Evolutionary conservation across 2,113 vertebrate genomes (phyloP).

Genomic region (Passer domesticus): DNA sequence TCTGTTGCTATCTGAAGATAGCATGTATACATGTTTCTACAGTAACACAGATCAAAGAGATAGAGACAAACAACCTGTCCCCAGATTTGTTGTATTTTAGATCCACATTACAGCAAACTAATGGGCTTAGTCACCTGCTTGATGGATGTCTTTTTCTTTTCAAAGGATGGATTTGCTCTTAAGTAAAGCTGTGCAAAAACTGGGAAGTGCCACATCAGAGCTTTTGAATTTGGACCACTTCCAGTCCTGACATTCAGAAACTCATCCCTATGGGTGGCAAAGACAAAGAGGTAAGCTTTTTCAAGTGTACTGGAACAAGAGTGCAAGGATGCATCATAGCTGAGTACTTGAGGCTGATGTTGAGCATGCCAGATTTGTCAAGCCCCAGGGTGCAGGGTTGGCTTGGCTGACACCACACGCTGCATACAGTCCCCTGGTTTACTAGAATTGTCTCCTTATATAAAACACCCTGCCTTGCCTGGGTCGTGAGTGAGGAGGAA

Average conservation of each 20-base stretch:
- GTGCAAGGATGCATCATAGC: not conserved
- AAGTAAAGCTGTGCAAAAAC: not conserved
- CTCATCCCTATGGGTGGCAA: conserved; percentile 17
- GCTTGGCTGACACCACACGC: not conserved
- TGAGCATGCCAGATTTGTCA: not conserved
- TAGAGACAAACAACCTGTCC: not conserved
- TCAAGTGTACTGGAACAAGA: not conserved
- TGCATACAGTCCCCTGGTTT: not conserved
- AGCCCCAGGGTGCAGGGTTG: not conserved
- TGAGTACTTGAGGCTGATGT: not conserved
- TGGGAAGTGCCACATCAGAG: not conserved
- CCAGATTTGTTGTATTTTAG: not conserved
- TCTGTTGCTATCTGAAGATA: not conserved
- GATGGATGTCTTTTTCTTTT: not conserved
- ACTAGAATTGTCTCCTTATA: not conserved
- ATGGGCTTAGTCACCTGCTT: not conserved
- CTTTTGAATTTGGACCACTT: not conserved
- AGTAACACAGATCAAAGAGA: not conserved
- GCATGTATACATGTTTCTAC: not conserved
- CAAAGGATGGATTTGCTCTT: conserved; percentile 11
- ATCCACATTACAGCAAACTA: not conserved
- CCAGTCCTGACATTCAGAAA: conserved; percentile 3
- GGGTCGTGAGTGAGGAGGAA: not conserved
- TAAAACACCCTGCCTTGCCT: not conserved
- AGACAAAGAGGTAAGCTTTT: conserved; percentile 49